Percentiles rank a stretch among this genome's conserved stretches.
Conservation (phyloP, 1,140 invertebrate species). For the Acromyrmex heyeri region DNA sequence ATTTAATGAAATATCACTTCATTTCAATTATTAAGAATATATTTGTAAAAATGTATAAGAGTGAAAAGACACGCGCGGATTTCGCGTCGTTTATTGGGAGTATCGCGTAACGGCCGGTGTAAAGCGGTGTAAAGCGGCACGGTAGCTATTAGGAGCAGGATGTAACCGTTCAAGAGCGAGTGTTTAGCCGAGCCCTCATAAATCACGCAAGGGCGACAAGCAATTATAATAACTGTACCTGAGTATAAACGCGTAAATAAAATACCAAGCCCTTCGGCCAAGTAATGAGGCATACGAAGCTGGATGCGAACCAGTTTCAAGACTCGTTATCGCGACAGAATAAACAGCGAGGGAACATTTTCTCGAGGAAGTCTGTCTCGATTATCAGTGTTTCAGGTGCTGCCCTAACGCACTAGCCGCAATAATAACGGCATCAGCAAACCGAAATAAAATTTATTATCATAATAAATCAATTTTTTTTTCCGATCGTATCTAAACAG, state of each 20-base stretch:
- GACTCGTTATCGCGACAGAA: constrained; percentile 66
- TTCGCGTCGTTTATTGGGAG: constrained; percentile 37
- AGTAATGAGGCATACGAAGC: constrained; percentile 79
- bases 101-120: constrained; percentile 38
- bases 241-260: constrained; percentile 81
- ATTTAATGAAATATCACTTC: constrained; percentile 3
- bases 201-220: constrained; percentile 83
- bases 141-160: constrained; percentile 78
- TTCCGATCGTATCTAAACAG: neutral
- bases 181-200: constrained; percentile 79
- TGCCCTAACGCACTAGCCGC: constrained; percentile 20
- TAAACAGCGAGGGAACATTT: constrained; percentile 60
- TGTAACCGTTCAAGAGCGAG: constrained; percentile 81
- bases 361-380: constrained; percentile 51
- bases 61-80: neutral
- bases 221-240: constrained; percentile 84
- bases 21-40: neutral
- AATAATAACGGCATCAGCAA: constrained; percentile 30
- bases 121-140: constrained; percentile 53
- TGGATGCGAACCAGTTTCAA: constrained; percentile 74
- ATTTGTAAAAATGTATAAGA: neutral
- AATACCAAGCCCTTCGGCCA: constrained; percentile 80
- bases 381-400: constrained; percentile 32
- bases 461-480: constrained; percentile 20
- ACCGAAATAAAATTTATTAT: constrained; percentile 43